Conservation (phyloP, 2,113 vertebrate species). For the Xiphophorus couchianus region DNA sequence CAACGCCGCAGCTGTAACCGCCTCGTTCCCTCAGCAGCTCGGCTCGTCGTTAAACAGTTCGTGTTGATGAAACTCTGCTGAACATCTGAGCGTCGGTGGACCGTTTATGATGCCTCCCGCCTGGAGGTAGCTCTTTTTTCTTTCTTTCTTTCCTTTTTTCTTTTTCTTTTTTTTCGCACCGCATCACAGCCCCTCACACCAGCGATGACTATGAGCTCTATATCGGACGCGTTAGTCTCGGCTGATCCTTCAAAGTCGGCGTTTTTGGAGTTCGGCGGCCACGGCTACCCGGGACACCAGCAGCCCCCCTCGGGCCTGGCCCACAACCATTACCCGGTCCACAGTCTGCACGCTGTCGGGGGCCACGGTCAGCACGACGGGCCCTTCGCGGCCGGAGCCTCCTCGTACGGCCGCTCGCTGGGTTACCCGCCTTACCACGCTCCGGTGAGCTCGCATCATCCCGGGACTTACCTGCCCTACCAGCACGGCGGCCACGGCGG, state of each 20-base stretch:
- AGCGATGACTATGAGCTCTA: slow-evolving; percentile 88
- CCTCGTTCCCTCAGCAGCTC: neutral
- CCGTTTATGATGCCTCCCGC: slow-evolving; percentile 36
- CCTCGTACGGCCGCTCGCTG: slow-evolving; percentile 80
- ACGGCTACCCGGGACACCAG: slow-evolving; percentile 75
- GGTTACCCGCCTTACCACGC: slow-evolving; percentile 81
- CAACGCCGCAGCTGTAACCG: neutral
- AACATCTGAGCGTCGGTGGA: slow-evolving; percentile 7
- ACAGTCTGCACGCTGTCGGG: slow-evolving; percentile 77
- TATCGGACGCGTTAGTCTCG: slow-evolving; percentile 84
- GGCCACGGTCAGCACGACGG: slow-evolving; percentile 75
- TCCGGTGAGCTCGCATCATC: slow-evolving; percentile 73
- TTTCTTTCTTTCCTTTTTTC: no score
- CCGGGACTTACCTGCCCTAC: slow-evolving; percentile 83
- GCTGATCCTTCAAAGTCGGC: slow-evolving; percentile 84
- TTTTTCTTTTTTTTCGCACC: neutral
- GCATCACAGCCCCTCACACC: slow-evolving; percentile 35
- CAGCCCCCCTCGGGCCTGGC: slow-evolving; percentile 77
- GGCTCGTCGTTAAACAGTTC: neutral
- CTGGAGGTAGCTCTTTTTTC: slow-evolving; percentile 28
- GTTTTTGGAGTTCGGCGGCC: slow-evolving; percentile 86
- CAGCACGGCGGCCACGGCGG: slow-evolving; percentile 76
- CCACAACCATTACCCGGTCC: slow-evolving; percentile 80
- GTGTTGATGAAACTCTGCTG: neutral
- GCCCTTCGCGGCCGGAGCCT: slow-evolving; percentile 71